phyloP scores from a whole-genome alignment of 2,797 vertebrate species.

The Champsocephalus gunnari region DNA sequence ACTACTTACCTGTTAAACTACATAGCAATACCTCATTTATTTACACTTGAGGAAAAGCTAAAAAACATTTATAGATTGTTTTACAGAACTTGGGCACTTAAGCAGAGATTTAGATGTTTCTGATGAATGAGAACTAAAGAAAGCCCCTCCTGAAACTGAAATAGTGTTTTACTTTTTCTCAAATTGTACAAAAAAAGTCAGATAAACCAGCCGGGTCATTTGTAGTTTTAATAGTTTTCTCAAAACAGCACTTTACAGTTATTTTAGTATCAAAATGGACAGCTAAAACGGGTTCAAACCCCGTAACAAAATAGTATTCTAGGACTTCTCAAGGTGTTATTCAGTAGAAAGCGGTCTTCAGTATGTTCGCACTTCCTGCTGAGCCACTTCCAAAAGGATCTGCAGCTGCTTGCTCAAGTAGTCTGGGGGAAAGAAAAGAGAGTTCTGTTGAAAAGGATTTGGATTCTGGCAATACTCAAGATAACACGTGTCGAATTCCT shows the following conservation, averaged over 20 bases:
- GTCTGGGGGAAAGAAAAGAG: constrained; percentile 76
- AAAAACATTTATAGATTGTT: background rate
- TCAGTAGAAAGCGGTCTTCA: constrained; percentile 54
- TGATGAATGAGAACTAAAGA: background rate
- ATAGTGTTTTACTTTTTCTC: background rate
- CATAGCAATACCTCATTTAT: constrained; percentile 8
- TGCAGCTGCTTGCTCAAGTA: constrained; percentile 86
- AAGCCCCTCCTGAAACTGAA: background rate
- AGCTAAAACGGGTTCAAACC: background rate
- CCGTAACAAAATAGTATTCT: background rate
- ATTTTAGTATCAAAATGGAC: background rate
- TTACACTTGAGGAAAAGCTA: constrained; percentile 44
- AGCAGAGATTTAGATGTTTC: background rate
- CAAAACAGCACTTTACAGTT: background rate
- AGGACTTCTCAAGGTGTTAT: background rate
- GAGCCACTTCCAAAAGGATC: constrained; percentile 93
- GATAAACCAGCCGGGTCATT: background rate
- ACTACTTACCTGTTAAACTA: background rate
- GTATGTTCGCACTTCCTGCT: constrained; percentile 85
- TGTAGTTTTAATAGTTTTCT: background rate
- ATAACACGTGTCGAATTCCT: background rate
- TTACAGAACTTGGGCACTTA: background rate
- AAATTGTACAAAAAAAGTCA: background rate
- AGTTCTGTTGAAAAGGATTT: constrained; percentile 6
- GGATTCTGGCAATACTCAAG: background rate